Conservation (phyloP, 2,113 vertebrate species). For the Clarias macrocephalus region DNA sequence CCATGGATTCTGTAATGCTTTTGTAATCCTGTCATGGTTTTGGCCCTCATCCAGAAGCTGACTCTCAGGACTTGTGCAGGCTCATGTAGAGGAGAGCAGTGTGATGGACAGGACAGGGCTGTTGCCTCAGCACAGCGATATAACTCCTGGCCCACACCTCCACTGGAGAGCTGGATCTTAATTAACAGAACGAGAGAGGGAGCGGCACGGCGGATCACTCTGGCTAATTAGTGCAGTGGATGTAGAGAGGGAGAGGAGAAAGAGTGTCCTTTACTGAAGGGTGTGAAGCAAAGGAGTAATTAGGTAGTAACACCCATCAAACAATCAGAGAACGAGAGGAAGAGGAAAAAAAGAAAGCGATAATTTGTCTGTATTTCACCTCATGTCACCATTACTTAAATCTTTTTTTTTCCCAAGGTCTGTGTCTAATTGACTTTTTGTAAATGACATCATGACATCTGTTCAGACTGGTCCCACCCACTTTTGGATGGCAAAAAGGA, state of each 20-base stretch:
- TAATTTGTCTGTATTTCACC: neutral
- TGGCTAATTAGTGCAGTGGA: slow-evolving; percentile 47
- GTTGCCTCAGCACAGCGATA: slow-evolving; percentile 17
- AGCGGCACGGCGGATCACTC: slow-evolving; percentile 37
- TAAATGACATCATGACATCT: no score
- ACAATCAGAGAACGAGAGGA: slow-evolving; percentile 58
- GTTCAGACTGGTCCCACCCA: no score
- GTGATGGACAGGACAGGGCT: slow-evolving; percentile 38
- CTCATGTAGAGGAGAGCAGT: slow-evolving; percentile 22
- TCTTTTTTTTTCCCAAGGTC: slow-evolving; percentile 13
- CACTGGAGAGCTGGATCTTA: slow-evolving; percentile 42
- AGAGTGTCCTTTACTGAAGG: slow-evolving; percentile 52
- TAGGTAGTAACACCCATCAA: slow-evolving; percentile 73
- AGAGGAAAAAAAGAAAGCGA: neutral
- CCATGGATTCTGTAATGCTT: slow-evolving; percentile 28
- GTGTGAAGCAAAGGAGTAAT: slow-evolving; percentile 71
- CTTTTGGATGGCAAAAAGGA: no score
- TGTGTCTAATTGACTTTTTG: no score
- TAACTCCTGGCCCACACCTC: slow-evolving; percentile 36
- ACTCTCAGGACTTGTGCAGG: slow-evolving; percentile 27
- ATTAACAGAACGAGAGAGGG: slow-evolving; percentile 46
- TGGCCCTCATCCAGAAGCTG: slow-evolving; percentile 32
- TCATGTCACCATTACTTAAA: neutral
- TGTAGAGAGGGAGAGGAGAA: slow-evolving; percentile 37
- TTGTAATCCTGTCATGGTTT: slow-evolving; percentile 34